A percentile compares a stretch with the other conserved stretches of the same genome.
These are phyloP conservation scores for Istiophorus platypterus DNA, from an alignment of 2,113 vertebrate genomes.

Conservation along the genomic window DNA sequence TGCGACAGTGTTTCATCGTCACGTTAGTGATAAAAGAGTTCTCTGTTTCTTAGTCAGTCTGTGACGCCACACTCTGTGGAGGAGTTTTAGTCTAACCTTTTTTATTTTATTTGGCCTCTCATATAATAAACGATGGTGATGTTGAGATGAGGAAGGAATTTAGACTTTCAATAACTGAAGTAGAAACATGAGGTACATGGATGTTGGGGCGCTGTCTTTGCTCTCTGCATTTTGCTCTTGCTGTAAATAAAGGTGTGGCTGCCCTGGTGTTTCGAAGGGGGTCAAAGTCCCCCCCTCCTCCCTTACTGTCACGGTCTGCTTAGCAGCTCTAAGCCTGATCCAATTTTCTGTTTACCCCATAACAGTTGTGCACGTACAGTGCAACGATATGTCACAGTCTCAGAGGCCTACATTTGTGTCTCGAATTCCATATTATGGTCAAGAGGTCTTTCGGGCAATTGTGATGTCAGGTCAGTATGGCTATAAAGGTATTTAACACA, in stretches of 20 bases:
- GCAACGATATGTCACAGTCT: background rate
- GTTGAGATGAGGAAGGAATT: background rate
- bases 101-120: background rate
- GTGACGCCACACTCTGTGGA: background rate
- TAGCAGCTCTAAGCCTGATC: background rate
- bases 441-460: background rate
- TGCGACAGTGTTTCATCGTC: background rate
- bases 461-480: background rate
- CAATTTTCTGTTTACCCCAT: conserved; percentile 7
- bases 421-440: background rate
- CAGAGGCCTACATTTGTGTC: background rate
- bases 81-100: background rate
- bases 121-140: background rate
- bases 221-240: conserved; percentile 9
- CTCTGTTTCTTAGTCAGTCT: background rate
- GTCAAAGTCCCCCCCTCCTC: conserved; percentile 46
- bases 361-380: background rate
- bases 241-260: conserved; percentile 48
- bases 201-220: background rate
- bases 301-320: conserved; percentile 2
- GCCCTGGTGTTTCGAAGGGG: background rate
- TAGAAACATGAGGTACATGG: background rate
- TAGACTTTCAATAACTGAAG: background rate
- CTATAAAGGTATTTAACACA: background rate
- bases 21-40: conserved; percentile 10